Conservation (phyloP, 2,113 vertebrate species). For the Pseudonaja textilis region DNA sequence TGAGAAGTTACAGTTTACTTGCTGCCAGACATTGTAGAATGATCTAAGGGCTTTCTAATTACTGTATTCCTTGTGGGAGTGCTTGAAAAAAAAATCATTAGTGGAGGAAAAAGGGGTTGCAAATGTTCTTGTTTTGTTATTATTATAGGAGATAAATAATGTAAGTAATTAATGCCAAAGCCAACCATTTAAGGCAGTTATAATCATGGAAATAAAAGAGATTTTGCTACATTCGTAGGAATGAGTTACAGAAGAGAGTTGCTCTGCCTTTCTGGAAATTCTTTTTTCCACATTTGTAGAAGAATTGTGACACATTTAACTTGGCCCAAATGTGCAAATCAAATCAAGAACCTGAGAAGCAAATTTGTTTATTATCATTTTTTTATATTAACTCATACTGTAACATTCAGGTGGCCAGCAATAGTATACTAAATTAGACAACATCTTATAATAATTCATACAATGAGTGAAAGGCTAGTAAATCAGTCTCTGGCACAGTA, state of each 20-base stretch:
- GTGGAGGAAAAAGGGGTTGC: conserved; percentile 26
- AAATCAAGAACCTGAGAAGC: background rate
- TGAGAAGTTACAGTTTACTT: conserved; percentile 14
- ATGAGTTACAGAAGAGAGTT: background rate
- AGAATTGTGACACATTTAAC: background rate
- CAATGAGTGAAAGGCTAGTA: background rate
- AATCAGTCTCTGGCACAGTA: background rate
- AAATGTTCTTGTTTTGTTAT: conserved; percentile 45
- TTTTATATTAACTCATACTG: background rate
- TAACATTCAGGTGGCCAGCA: background rate
- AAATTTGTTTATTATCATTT: background rate
- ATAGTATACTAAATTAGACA: background rate
- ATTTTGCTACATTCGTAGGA: background rate
- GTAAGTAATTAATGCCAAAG: conserved; percentile 18
- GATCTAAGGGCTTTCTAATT: conserved; percentile 48
- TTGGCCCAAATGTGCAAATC: background rate
- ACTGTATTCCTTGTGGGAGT: conserved; percentile 37
- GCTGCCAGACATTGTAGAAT: conserved; percentile 22
- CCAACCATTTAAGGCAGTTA: conserved; percentile 5
- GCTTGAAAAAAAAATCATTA: conserved; percentile 25
- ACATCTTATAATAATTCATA: background rate
- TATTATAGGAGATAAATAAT: conserved; percentile 6
- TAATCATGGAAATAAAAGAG: conserved; percentile 28
- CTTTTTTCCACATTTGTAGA: conserved; percentile 15
- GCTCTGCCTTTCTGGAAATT: background rate